phyloP scores from a whole-genome alignment of 2,888 invertebrate species.

The Noctua comes region DNA sequence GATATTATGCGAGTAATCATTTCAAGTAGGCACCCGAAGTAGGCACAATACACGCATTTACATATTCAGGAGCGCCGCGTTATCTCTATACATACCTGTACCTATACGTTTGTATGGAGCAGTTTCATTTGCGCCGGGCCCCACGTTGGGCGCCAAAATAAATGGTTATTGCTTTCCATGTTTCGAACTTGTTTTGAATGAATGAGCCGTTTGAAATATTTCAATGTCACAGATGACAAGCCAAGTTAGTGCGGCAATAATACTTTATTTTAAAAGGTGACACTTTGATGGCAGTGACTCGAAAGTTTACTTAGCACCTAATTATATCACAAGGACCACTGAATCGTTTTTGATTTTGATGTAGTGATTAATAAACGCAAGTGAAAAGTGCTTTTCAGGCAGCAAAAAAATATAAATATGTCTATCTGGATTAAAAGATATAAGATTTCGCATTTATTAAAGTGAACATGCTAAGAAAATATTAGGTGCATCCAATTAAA shows the following conservation, averaged over 20 bases:
- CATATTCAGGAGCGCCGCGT: slow-evolving; percentile 51
- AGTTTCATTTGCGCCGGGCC: slow-evolving; percentile 70
- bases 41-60: slow-evolving; percentile 55
- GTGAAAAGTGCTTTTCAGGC: slow-evolving; percentile 18
- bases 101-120: slow-evolving; percentile 53
- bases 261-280: slow-evolving; percentile 43
- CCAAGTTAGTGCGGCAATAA: slow-evolving; percentile 37
- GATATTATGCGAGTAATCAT: slow-evolving; percentile 60
- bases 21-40: slow-evolving; percentile 38
- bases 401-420: background rate
- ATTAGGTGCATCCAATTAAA: slow-evolving; percentile 12
- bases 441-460: slow-evolving; percentile 5
- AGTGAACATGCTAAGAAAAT: slow-evolving; percentile 1
- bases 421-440: background rate
- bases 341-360: slow-evolving; percentile 30
- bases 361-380: slow-evolving; percentile 10
- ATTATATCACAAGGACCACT: slow-evolving; percentile 38
- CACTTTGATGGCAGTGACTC: slow-evolving; percentile 28
- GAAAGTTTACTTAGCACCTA: slow-evolving; percentile 31
- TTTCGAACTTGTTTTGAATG: slow-evolving; percentile 64
- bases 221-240: slow-evolving; percentile 58
- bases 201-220: slow-evolving; percentile 61
- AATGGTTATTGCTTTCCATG: slow-evolving; percentile 68
- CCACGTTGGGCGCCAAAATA: slow-evolving; percentile 76
- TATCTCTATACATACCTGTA: slow-evolving; percentile 50